Evolutionary conservation across 2,113 vertebrate species (phyloP).

Genomic region (Mus musculus): DNA sequence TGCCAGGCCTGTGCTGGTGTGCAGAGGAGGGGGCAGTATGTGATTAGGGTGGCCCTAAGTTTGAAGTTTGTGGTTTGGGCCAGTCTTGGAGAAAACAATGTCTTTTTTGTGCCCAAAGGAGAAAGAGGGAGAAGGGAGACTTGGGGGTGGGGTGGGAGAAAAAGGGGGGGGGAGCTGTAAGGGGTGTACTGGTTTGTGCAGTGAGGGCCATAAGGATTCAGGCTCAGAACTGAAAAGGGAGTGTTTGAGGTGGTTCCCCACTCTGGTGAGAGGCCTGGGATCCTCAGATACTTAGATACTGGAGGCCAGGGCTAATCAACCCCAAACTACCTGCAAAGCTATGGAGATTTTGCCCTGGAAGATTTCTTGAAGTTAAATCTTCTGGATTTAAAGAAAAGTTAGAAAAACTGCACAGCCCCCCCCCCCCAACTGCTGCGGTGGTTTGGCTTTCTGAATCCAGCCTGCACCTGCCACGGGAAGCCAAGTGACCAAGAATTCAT

Average conservation of each 20-base stretch:
- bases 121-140: background rate
- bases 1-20: background rate
- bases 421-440: background rate
- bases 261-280: background rate
- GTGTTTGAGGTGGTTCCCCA: conserved; percentile 16
- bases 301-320: background rate
- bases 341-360: conserved; percentile 57
- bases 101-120: conserved; percentile 71
- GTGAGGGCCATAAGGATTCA: background rate
- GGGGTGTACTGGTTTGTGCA: background rate
- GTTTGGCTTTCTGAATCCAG: background rate
- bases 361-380: conserved; percentile 57
- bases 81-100: conserved; percentile 73
- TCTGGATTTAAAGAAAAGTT: background rate
- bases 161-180: background rate
- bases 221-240: conserved; percentile 63
- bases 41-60: conserved; percentile 38
- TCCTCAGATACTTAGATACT: conserved; percentile 63
- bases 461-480: conserved; percentile 55
- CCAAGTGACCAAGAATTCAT: conserved; percentile 36
- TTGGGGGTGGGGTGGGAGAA: background rate
- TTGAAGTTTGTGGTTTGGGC: conserved; percentile 43
- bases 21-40: background rate
- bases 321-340: conserved; percentile 41
- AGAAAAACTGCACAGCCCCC: background rate